These are phyloP conservation scores for Borostomias antarcticus DNA, from an alignment of 2,797 vertebrate species.

Conservation along the genomic window DNA sequence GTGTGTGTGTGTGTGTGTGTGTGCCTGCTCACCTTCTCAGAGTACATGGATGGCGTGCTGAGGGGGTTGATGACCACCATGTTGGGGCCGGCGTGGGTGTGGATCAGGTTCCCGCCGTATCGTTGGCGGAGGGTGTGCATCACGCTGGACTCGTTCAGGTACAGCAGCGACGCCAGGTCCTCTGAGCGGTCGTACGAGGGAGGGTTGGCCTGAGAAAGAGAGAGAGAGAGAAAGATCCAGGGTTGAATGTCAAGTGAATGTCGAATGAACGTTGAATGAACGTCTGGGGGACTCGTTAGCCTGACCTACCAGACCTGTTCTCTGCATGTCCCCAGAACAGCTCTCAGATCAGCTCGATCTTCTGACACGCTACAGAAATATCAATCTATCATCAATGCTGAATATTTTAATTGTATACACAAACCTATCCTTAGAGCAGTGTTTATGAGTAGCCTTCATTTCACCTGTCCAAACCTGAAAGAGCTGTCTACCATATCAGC, in stretches of 20 bases:
- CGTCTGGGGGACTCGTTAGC: no score
- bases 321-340: no score
- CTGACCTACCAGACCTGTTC: no score
- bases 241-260: not conserved
- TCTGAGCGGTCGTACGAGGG: constrained; percentile 88
- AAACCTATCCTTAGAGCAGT: no score
- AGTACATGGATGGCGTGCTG: constrained; percentile 94
- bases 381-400: not conserved
- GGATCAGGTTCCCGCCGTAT: constrained; percentile 91
- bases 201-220: constrained; percentile 85
- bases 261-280: not conserved
- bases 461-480: no score
- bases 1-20: not conserved
- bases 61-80: constrained; percentile 93
- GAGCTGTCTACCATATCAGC: no score
- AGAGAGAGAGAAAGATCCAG: not conserved
- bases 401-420: no score
- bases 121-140: constrained; percentile 93
- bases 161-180: constrained; percentile 90
- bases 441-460: no score
- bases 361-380: not conserved
- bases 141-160: constrained; percentile 93
- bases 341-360: no score
- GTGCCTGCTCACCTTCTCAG: constrained; percentile 86
- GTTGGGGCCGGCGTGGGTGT: constrained; percentile 88